phyloP scores from a whole-genome alignment of 37 sponge, comb jelly and placozoan genomes.

The Amphimedon queenslandica region DNA sequence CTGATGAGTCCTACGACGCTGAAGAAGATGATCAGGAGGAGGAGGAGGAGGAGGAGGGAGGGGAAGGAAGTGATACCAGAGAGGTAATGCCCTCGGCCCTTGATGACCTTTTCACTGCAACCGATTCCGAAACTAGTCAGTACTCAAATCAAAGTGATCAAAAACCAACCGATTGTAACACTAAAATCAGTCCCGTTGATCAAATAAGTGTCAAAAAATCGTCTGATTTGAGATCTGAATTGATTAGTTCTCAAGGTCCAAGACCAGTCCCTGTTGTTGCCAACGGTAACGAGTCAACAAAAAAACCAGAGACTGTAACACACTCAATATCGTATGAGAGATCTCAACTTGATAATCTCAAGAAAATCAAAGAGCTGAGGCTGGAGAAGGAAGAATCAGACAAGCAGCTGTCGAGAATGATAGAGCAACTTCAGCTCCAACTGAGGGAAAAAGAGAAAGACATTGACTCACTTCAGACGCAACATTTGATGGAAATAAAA shows the following conservation, averaged over 20 bases:
- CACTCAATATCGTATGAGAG: background rate
- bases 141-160: background rate
- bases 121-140: background rate
- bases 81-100: background rate
- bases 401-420: background rate
- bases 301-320: background rate
- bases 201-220: background rate
- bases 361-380: background rate
- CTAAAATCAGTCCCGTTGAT: background rate
- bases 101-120: background rate
- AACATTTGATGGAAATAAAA: constrained; percentile 6
- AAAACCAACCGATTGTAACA: background rate
- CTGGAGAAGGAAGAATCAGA: background rate
- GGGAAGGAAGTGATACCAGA: too few relatives aligned
- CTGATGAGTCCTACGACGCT: background rate
- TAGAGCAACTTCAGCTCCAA: constrained; percentile 9
- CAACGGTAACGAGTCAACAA: background rate
- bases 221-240: background rate
- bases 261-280: background rate
- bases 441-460: constrained; percentile 39
- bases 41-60: background rate
- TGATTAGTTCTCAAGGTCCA: background rate
- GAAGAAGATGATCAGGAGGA: background rate
- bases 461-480: background rate
- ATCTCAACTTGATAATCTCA: too few relatives aligned